Base-by-base conservation (phyloP, 1,140 invertebrate species). In the Drosophila pachea region DNA sequence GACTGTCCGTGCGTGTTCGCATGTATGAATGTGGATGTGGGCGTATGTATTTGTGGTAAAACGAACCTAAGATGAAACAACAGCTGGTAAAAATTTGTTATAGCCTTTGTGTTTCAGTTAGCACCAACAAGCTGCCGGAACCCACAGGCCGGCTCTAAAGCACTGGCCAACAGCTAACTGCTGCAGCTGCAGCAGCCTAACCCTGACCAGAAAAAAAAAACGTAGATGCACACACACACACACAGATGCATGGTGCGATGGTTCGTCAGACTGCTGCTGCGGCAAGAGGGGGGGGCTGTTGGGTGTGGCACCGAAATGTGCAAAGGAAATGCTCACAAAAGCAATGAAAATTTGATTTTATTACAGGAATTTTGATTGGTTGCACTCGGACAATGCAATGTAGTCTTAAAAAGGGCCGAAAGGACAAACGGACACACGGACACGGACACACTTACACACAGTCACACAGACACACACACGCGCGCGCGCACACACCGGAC, bases 271-370 rank as follows among this genome's bases (percentile, higher is more conserved):
- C 22, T 1, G 22, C 22, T 22, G 22, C 22, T 22, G 22, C 22
- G 22, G 22, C 22, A 1, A 68, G 72, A 67, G 49, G 60, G 48
- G 48, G 48, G 40, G 40, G 11, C 8, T 8, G 40, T 12, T 14
- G 2, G 40, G 3, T 14, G 32, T 74, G 52, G 47, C 40, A 14
- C 11, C 59, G 78, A 76, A 81, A 81, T 79, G 74, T 43, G 22
- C 60, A 78, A 78, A 61, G 52, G 79, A 84, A 82, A 75, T 66
- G 72, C 75, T 65, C 64, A 74, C 68, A 81, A 78, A 72, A 59
- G 75, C 79, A 78, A 84, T 83, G 79, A 84, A 84, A 84, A 84
- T 86, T 84, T 79, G 79, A 84, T 84, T 84, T 84, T 84, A 84
- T 84, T 79, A 79, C 79, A 79, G 79, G 79, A 84, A 84, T 84